These are phyloP conservation scores for Ectemnius continuus DNA, from an alignment of 2,888 invertebrate genomes.

Conservation along the genomic window DNA sequence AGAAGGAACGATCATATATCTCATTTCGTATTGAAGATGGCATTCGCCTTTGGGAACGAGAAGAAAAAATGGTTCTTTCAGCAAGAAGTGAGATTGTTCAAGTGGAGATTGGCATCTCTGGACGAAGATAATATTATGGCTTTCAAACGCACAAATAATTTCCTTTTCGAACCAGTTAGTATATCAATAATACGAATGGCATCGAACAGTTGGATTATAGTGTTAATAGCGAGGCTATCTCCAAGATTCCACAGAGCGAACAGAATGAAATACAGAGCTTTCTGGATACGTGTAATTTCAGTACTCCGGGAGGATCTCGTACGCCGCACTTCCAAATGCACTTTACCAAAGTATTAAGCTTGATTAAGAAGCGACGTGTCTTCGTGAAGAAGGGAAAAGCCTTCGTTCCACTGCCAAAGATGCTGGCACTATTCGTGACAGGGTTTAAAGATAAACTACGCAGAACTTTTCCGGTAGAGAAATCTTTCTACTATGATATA, in stretches of 20 bases:
- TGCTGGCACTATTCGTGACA: conserved; percentile 89
- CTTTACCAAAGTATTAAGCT: conserved; percentile 90
- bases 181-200: background rate
- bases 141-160: conserved; percentile 84
- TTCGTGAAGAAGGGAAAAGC: conserved; percentile 90
- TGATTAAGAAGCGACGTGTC: conserved; percentile 89
- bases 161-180: conserved; percentile 82
- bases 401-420: conserved; percentile 90
- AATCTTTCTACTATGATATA: too few species aligned
- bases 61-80: conserved; percentile 91
- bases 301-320: conserved; percentile 79
- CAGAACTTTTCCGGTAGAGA: conserved; percentile 81
- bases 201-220: too few species aligned
- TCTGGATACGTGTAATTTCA: conserved; percentile 79
- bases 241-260: conserved; percentile 83
- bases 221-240: background rate
- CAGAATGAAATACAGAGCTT: conserved; percentile 80
- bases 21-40: conserved; percentile 94
- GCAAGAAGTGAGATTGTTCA: conserved; percentile 94
- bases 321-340: conserved; percentile 89
- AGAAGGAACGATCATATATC: conserved; percentile 91
- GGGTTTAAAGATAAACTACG: conserved; percentile 86
- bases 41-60: conserved; percentile 93
- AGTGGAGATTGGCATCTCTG: conserved; percentile 85
- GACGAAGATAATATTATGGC: conserved; percentile 81